phyloP scores from a whole-genome alignment of 2,888 invertebrate species.

The Phalera bucephala region DNA sequence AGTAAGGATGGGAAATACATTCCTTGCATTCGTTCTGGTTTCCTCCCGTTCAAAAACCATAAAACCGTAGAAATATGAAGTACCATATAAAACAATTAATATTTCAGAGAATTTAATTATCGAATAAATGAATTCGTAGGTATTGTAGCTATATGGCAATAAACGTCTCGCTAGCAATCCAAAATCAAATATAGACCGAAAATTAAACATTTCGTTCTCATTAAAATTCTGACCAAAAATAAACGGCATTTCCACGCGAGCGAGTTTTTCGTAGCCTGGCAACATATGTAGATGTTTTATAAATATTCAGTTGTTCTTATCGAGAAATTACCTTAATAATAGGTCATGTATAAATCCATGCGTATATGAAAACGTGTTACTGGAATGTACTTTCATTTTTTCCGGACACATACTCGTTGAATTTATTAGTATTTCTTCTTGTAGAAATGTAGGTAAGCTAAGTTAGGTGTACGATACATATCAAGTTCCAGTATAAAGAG shows the following conservation, averaged over 20 bases:
- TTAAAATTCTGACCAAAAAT: constrained; percentile 17
- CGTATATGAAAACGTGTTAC: neutral
- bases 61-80: too few species aligned
- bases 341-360: neutral
- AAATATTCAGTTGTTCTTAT: constrained; percentile 2
- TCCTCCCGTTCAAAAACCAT: too few species aligned
- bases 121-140: constrained; percentile 9
- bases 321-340: constrained; percentile 1
- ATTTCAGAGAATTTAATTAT: constrained; percentile 8
- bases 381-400: neutral
- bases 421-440: neutral
- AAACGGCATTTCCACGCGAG: constrained; percentile 4
- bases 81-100: too few species aligned
- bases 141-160: constrained; percentile 6
- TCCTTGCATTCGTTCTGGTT: too few species aligned
- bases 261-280: neutral
- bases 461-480: neutral
- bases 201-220: constrained; percentile 12
- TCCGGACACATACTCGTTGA: neutral
- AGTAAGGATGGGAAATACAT: too few species aligned
- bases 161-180: constrained; percentile 11
- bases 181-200: constrained; percentile 19
- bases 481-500: neutral
- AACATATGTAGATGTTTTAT: constrained; percentile 1
- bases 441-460: too few species aligned